Conservation (phyloP, 2,888 invertebrate species). For the Ceramica pisi region DNA sequence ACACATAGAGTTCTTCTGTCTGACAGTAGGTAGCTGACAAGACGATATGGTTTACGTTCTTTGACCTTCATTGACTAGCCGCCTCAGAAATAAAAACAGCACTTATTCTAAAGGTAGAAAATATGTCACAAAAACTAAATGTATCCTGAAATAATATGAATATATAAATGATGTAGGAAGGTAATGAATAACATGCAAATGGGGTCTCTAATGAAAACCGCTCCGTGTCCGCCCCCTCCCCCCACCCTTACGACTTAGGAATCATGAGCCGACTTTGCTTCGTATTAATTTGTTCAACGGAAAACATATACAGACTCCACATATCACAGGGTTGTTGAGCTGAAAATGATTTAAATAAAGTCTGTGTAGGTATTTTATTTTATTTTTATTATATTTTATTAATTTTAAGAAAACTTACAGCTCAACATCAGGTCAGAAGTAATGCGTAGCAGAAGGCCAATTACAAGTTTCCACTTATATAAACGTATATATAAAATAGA, state of each 20-base stretch:
- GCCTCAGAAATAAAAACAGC: conserved; percentile 15
- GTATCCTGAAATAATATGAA: conserved; percentile 70
- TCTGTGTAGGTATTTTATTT: too few species aligned
- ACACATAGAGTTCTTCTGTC: too few species aligned
- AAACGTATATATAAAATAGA: too few species aligned
- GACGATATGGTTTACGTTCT: too few species aligned
- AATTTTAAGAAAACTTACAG: too few species aligned
- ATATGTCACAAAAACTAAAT: conserved; percentile 65
- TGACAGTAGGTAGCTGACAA: neutral
- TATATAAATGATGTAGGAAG: conserved; percentile 67
- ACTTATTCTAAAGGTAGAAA: conserved; percentile 31
- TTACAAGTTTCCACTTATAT: too few species aligned
- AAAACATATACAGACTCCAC: conserved; percentile 39
- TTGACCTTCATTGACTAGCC: neutral
- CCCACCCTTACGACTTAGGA: conserved; percentile 37
- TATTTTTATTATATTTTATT: too few species aligned
- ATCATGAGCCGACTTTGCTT: conserved; percentile 57
- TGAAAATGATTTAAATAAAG: conserved; percentile 1
- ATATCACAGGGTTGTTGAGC: conserved; percentile 9
- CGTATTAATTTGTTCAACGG: conserved; percentile 71
- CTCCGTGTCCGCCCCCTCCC: conserved; percentile 60
- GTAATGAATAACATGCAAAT: conserved; percentile 87
- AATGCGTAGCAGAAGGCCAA: too few species aligned
- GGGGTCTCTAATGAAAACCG: conserved; percentile 81
- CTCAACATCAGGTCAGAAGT: too few species aligned